Evolutionary conservation across 2,888 invertebrate species (phyloP), one percentile per base, ranked within the genome.

Genomic region (Drosophila gaucha): DNA sequence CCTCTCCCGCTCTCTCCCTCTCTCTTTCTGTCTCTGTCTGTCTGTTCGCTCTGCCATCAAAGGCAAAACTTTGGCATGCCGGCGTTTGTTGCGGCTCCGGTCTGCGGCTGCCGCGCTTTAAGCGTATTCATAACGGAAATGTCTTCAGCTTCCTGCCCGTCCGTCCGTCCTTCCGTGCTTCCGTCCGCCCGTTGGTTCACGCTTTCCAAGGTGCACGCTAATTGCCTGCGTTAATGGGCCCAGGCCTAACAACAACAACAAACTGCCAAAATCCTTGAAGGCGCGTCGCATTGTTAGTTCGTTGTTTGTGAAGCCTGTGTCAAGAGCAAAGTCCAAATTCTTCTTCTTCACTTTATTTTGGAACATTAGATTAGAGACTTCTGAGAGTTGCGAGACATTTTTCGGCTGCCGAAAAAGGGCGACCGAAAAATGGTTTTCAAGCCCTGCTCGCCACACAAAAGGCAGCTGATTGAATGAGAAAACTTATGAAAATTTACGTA

Each of bases 111-210:
- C 39, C 30, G 39, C 16, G 22, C 39, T 39, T 24, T 39, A 33
- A 60, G 60, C 60, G 68, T 74, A 68, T 77, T 80, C 79, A 80
- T 79, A 79, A 79, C 84, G 72, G 69, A 80, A 80, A 74, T 82
- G 74, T 79, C 64, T 80, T 58, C 69, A 67, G 63, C 74, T 66
- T 73, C 69, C 72, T 52, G 63, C 39, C 50, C 41, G 67, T 49
- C 63, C 67, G 46, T 51, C 58, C 43, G 26, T 41, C n/a, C 41
- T 14, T n/a, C 39, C n/a, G 4, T 18, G 12, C 44, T 26, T 3
- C 28, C 26, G 18, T 12, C 12, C 18, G 16, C 52, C 66, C 49
- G 49, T 30, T 44, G 33, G 66, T 55, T 57, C 58, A 58, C 41
- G 56, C 55, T 54, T 41, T 46, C 55, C 58, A 74, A 74, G 74